Percentiles rank a stretch among this genome's conserved stretches.
These are phyloP conservation scores for Macropus fuliginosus DNA, from an alignment of 2,797 vertebrate species.

Conservation along the genomic window DNA sequence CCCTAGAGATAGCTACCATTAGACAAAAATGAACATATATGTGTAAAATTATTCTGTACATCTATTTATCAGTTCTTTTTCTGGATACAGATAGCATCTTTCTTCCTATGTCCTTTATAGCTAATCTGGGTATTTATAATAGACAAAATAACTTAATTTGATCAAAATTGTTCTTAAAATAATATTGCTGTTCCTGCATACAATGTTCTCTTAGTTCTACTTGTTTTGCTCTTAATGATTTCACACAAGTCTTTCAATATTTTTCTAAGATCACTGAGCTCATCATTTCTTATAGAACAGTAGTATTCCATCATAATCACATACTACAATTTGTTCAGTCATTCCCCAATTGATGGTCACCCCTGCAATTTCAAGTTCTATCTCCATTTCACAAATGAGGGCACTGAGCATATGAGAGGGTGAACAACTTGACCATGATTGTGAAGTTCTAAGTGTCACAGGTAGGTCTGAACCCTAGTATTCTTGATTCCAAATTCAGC, in stretches of 20 bases:
- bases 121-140: neutral
- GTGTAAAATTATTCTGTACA: too few relatives aligned
- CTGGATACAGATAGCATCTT: neutral
- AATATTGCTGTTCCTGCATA: neutral
- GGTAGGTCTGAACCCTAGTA: neutral
- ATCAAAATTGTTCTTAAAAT: neutral
- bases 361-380: neutral
- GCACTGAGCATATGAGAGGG: neutral
- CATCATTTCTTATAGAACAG: neutral
- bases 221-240: neutral
- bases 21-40: neutral
- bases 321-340: neutral
- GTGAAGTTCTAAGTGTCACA: neutral
- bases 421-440: neutral
- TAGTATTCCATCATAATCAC: neutral
- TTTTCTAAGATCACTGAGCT: neutral
- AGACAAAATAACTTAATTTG: neutral
- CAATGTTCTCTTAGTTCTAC: neutral
- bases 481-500: neutral
- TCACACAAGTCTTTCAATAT: neutral
- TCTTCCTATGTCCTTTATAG: neutral
- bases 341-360: neutral
- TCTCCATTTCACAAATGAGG: neutral
- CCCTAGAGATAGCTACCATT: neutral
- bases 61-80: neutral